Evolutionary conservation across 2,113 vertebrate species (phyloP).

Genomic region (Phocoena sinus): DNA sequence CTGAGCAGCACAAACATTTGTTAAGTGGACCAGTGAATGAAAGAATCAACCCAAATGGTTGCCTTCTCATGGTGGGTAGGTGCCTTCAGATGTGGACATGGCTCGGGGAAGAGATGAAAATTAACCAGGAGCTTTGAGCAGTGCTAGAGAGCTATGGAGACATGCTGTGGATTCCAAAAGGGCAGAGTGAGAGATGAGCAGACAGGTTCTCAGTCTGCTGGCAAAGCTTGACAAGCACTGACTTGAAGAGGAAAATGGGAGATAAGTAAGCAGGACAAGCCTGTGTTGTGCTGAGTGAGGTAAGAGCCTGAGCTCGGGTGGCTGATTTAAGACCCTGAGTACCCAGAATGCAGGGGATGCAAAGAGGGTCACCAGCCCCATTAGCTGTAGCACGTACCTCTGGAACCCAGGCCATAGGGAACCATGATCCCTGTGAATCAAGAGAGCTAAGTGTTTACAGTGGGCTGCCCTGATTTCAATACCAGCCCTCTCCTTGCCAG

Average conservation of each 20-base stretch:
- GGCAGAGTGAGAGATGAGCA: neutral
- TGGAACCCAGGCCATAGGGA: neutral
- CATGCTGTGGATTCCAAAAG: neutral
- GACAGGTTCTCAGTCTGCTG: neutral
- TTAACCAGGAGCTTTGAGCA: neutral
- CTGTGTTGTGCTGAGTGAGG: neutral
- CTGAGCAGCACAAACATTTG: neutral
- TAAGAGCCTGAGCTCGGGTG: neutral
- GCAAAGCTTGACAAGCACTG: neutral
- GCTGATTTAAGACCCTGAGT: neutral
- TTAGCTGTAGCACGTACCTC: neutral
- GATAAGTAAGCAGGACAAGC: neutral
- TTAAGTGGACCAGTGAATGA: neutral
- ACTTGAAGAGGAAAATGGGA: neutral
- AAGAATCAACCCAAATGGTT: neutral
- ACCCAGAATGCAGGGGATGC: neutral
- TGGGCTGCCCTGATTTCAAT: neutral
- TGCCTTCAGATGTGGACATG: neutral
- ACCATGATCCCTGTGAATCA: neutral
- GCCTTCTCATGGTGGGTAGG: neutral
- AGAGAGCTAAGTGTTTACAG: neutral
- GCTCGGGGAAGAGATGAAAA: neutral
- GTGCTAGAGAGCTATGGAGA: neutral
- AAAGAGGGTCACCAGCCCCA: neutral
- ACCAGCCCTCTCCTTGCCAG: neutral